These are phyloP conservation scores for Bubo bubo DNA, from an alignment of 2,113 vertebrate genomes.

Conservation along the genomic window DNA sequence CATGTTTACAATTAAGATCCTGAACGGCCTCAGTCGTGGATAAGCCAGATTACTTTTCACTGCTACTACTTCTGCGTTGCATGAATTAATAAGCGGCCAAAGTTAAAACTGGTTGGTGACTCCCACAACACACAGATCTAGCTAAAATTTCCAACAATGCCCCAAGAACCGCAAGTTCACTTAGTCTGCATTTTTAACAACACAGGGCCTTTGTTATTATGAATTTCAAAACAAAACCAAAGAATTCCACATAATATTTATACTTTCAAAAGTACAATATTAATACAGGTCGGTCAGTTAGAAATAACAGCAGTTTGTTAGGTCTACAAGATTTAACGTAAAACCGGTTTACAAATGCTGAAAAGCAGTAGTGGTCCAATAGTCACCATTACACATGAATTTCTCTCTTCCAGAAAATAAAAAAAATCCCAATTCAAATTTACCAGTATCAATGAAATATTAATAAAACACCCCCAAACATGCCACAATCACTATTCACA, in stretches of 20 bases:
- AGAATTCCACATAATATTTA: constrained; percentile 86
- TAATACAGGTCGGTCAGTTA: constrained; percentile 91
- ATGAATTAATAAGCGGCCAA: fast-evolving
- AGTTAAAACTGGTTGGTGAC: neutral
- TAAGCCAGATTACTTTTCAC: fast-evolving
- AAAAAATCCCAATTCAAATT: constrained; percentile 72
- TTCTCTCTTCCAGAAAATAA: constrained; percentile 77
- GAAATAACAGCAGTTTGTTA: constrained; percentile 87
- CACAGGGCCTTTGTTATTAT: constrained; percentile 72
- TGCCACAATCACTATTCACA: constrained; percentile 94
- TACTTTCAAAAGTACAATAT: constrained; percentile 91
- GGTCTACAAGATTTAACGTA: constrained; percentile 81
- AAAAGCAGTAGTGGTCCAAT: constrained; percentile 86
- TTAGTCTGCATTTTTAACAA: constrained; percentile 69
- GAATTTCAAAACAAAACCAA: constrained; percentile 80
- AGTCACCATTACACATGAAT: constrained; percentile 80
- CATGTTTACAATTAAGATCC: fast-evolving
- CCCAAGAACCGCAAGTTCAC: constrained; percentile 62
- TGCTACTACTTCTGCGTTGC: neutral
- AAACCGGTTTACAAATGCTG: constrained; percentile 84
- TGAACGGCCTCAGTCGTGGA: neutral
- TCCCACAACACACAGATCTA: neutral
- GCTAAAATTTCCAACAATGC: neutral
- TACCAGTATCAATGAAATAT: constrained; percentile 82
- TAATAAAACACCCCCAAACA: constrained; percentile 87